These are phyloP conservation scores for Myanophis thanlyinensis DNA, from an alignment of 2,113 vertebrate species.

Conservation along the genomic window DNA sequence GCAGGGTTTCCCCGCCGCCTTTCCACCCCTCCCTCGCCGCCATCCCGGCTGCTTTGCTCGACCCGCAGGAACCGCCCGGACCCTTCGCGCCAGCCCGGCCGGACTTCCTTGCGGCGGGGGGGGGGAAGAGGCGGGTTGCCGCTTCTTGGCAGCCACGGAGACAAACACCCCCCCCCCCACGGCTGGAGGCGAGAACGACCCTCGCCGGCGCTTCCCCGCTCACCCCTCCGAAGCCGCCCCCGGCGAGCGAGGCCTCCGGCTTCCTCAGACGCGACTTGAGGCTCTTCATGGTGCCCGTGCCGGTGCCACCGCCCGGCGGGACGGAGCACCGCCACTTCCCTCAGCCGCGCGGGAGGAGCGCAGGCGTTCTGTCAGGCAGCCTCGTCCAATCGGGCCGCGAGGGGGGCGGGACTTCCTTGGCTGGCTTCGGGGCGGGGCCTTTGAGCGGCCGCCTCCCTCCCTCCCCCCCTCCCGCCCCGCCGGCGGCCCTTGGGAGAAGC, in stretches of 20 bases:
- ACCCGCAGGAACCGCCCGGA: neutral
- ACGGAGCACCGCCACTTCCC: neutral
- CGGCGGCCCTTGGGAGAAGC: neutral
- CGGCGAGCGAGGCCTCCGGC: constrained; percentile 79
- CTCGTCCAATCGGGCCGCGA: neutral
- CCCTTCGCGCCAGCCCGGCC: neutral
- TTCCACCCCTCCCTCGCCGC: no score
- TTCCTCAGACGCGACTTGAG: constrained; percentile 88
- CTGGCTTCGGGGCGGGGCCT: neutral
- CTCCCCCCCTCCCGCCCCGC: no score
- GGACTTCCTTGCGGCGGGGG: neutral
- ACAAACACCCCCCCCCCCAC: neutral
- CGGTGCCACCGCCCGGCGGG: neutral
- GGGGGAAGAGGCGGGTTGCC: rapidly evolving
- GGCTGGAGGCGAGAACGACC: neutral
- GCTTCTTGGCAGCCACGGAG: no score
- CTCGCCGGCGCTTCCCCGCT: rapidly evolving
- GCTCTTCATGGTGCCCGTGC: constrained; percentile 81
- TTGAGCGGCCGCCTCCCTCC: neutral
- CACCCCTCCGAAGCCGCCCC: neutral
- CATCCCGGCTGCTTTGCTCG: neutral
- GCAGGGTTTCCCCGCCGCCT: neutral
- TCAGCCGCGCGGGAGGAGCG: neutral
- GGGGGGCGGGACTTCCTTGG: constrained; percentile 43
- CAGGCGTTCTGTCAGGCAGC: neutral